These are phyloP conservation scores for Drosophila anomalata DNA, from an alignment of 2,888 invertebrate genomes.

Conservation along the genomic window DNA sequence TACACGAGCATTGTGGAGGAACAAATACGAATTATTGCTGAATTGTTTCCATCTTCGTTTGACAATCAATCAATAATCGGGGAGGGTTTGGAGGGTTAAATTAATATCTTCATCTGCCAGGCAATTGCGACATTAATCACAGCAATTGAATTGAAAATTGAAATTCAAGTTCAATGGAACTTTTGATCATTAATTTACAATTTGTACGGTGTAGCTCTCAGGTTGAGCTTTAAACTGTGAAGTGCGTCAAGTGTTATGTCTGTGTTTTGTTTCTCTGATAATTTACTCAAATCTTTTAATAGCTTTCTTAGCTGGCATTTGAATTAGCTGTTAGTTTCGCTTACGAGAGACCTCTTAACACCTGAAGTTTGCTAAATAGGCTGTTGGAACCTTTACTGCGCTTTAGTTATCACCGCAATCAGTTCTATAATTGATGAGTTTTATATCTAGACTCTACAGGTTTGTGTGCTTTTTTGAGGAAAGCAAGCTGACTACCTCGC, in stretches of 20 bases:
- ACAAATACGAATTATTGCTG: conserved; percentile 18
- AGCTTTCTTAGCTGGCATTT: background rate
- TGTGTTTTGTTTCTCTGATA: conserved; percentile 5
- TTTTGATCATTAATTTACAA: conserved; percentile 31
- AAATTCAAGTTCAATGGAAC: conserved; percentile 60
- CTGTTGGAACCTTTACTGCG: conserved; percentile 7
- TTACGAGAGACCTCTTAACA: background rate
- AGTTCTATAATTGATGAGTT: conserved; percentile 35
- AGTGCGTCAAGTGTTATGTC: conserved; percentile 6
- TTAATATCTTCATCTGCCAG: conserved; percentile 49
- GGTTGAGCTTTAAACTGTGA: conserved; percentile 7
- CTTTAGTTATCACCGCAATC: conserved; percentile 18
- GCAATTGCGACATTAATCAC: conserved; percentile 44
- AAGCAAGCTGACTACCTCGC: background rate
- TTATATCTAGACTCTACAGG: conserved; percentile 18
- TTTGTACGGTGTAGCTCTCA: conserved; percentile 28
- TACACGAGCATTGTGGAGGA: conserved; percentile 37
- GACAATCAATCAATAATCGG: conserved; percentile 38
- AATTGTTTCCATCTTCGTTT: conserved; percentile 8
- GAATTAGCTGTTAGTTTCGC: conserved; percentile 10
- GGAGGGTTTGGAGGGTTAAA: conserved; percentile 9
- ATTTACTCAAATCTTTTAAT: background rate
- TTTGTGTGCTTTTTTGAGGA: background rate
- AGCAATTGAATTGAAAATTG: conserved; percentile 38
- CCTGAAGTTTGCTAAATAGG: conserved; percentile 6